These are phyloP conservation scores for Megalonaias nervosa DNA, from an alignment of 1,140 invertebrate species.

Conservation along the genomic window DNA sequence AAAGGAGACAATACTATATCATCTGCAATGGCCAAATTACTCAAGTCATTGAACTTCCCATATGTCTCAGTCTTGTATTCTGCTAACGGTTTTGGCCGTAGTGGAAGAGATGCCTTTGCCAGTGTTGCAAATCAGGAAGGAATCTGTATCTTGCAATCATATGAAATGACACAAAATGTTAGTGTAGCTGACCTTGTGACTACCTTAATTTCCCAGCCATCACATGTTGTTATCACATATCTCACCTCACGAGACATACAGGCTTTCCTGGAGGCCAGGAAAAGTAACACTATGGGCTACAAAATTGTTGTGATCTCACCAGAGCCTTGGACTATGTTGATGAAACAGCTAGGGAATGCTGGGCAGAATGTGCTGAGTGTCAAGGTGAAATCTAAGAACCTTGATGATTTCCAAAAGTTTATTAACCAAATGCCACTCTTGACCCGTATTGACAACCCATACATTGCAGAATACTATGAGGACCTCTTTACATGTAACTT, in stretches of 20 bases:
- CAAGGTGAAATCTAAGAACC: constrained; percentile 38
- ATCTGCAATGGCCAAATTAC: constrained; percentile 75
- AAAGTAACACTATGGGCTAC: constrained; percentile 4
- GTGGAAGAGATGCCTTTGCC: constrained; percentile 43
- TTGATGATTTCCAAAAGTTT: constrained; percentile 39
- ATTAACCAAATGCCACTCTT: constrained; percentile 15
- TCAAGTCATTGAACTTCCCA: constrained; percentile 47
- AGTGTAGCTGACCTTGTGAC: constrained; percentile 30
- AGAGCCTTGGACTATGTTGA: constrained; percentile 41
- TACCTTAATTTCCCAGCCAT: constrained; percentile 15
- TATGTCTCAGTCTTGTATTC: constrained; percentile 54
- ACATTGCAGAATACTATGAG: constrained; percentile 59
- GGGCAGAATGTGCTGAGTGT: constrained; percentile 50
- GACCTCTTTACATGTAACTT: constrained; percentile 57
- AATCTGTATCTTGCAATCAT: constrained; percentile 49
- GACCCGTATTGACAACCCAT: constrained; percentile 34
- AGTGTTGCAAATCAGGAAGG: constrained; percentile 48
- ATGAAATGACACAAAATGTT: constrained; percentile 28
- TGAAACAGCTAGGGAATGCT: constrained; percentile 21
- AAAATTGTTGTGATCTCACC: constrained; percentile 51
- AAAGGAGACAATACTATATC: constrained; percentile 86
- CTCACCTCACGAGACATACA: constrained; percentile 33
- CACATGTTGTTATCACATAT: constrained; percentile 50
- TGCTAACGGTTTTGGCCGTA: constrained; percentile 42
- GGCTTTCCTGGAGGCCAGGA: constrained; percentile 33